phyloP scores from a whole-genome alignment of 1,140 invertebrate species.

The Rhysida immarginata region DNA sequence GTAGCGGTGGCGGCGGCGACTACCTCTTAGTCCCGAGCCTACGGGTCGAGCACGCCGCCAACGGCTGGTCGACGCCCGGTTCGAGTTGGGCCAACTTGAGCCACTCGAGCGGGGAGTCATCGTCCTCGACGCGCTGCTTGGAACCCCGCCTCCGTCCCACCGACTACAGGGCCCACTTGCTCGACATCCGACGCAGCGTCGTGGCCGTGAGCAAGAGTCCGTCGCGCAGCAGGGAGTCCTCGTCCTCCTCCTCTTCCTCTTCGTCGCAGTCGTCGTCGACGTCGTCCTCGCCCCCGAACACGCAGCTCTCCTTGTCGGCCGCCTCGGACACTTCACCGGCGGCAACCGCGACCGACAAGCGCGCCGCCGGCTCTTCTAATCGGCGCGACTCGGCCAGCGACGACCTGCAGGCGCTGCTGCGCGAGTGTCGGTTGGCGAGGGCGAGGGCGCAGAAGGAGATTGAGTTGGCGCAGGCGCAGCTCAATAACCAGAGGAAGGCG shows the following conservation, averaged over 20 bases:
- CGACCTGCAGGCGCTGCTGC: neutral
- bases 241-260: neutral
- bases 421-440: neutral
- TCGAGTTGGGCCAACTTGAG: neutral
- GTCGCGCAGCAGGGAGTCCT: neutral
- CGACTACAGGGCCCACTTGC: neutral
- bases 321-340: neutral
- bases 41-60: neutral
- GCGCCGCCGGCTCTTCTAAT: neutral
- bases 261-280: neutral
- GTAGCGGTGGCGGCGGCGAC: neutral
- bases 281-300: neutral
- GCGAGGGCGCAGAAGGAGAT: neutral
- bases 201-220: neutral
- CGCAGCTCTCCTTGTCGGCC: neutral
- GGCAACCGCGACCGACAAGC: neutral
- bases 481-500: neutral
- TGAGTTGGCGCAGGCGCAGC: slow-evolving; percentile 1
- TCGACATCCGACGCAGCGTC: neutral
- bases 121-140: neutral
- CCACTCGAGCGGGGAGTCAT: neutral
- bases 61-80: neutral
- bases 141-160: neutral
- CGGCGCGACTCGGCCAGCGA: neutral
- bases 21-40: neutral